Conservation (phyloP, 2,888 invertebrate genomes). For the Conomelus anceps region DNA sequence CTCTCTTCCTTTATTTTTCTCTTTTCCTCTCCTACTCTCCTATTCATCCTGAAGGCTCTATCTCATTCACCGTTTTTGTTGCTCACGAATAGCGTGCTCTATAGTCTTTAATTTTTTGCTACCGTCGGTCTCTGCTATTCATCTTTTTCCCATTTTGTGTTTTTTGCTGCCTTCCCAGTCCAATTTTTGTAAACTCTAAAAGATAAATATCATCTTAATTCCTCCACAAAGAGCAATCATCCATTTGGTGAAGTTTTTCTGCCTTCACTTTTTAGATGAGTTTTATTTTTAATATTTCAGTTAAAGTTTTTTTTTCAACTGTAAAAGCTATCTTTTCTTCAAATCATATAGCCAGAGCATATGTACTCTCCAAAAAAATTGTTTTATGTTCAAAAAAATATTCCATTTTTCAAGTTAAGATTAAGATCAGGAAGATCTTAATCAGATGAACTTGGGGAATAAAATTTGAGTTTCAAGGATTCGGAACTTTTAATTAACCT, state of each 20-base stretch:
- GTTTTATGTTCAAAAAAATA: no score
- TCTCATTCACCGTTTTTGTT: not conserved
- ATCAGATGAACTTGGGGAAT: not conserved
- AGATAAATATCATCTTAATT: not conserved
- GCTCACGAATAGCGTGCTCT: not conserved
- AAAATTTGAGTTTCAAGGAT: not conserved
- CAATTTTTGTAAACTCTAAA: not conserved
- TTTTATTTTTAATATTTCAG: no score
- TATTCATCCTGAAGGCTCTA: not conserved
- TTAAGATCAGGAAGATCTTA: no score
- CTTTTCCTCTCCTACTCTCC: not conserved
- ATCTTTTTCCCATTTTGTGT: not conserved
- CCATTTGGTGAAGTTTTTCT: no score
- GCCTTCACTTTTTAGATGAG: no score
- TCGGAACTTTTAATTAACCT: not conserved
- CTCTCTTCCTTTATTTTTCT: no score
- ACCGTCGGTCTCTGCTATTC: not conserved
- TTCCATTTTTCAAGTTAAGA: no score
- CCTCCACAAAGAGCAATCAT: not conserved
- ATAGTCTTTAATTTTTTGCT: not conserved
- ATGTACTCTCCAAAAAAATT: no score
- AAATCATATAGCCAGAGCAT: no score
- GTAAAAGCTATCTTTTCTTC: no score
- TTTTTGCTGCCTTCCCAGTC: not conserved
- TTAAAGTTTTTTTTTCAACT: no score